These are phyloP conservation scores for Abrostola tripartita DNA, from an alignment of 2,888 invertebrate species.

Conservation along the genomic window DNA sequence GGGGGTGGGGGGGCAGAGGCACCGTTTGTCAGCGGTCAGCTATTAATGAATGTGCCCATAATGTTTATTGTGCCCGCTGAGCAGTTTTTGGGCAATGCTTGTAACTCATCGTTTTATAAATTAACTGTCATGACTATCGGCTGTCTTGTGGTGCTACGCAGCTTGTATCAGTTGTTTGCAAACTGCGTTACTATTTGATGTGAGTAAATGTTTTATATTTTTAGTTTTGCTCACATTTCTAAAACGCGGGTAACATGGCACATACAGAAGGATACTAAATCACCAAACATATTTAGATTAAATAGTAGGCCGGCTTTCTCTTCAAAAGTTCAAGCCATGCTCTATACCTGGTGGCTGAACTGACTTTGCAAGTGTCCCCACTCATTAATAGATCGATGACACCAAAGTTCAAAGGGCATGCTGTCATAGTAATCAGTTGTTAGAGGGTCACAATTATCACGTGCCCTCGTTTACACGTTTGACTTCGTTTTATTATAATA, in stretches of 20 bases:
- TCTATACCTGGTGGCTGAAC: no score
- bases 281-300: no score
- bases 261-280: no score
- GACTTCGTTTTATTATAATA: slow-evolving; percentile 85
- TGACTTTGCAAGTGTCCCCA: background rate
- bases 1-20: slow-evolving; percentile 70
- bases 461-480: slow-evolving; percentile 84
- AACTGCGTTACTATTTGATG: slow-evolving; percentile 27
- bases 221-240: slow-evolving; percentile 14
- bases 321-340: background rate
- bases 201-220: slow-evolving; percentile 7
- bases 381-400: slow-evolving; percentile 2
- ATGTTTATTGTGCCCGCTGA: slow-evolving; percentile 85
- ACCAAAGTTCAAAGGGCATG: slow-evolving; percentile 48
- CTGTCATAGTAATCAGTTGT: slow-evolving; percentile 53
- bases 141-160: slow-evolving; percentile 37
- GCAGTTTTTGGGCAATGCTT: slow-evolving; percentile 77
- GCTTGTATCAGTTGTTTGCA: slow-evolving; percentile 29
- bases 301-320: no score
- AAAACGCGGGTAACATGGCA: background rate
- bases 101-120: slow-evolving; percentile 83
- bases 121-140: slow-evolving; percentile 70
- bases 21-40: slow-evolving; percentile 86
- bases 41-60: slow-evolving; percentile 86
- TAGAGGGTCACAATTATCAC: slow-evolving; percentile 72